These are phyloP conservation scores for Drosophila orosa DNA, from an alignment of 1,140 invertebrate species.

Conservation along the genomic window DNA sequence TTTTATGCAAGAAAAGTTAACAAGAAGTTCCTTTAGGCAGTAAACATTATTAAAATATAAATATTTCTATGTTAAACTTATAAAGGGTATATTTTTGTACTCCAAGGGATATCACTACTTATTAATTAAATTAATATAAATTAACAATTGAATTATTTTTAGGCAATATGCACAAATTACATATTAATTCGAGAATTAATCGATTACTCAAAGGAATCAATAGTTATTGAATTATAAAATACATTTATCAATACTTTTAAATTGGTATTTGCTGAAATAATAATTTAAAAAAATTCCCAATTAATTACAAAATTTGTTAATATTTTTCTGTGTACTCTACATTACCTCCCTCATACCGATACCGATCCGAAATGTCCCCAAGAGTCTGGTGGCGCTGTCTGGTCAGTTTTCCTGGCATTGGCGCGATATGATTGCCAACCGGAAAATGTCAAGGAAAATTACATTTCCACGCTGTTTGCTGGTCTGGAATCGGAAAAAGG, in stretches of 20 bases:
- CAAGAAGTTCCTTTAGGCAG: not conserved
- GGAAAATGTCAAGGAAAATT: conserved; percentile 80
- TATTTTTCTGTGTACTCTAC: conserved; percentile 5
- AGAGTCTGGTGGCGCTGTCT: conserved; percentile 43
- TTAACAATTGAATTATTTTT: not conserved
- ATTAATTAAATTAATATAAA: not conserved
- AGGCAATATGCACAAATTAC: not conserved
- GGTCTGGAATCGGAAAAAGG: conserved; percentile 6
- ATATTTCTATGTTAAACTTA: not conserved
- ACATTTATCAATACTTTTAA: no score
- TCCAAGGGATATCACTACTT: not conserved
- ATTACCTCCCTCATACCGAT: conserved; percentile 9
- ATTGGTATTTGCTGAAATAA: not conserved
- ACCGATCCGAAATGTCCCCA: conserved; percentile 35
- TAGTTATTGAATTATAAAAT: not conserved
- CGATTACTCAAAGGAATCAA: not conserved
- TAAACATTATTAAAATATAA: not conserved
- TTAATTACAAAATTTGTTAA: rapidly evolving
- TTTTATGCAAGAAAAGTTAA: not conserved
- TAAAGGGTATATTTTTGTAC: not conserved
- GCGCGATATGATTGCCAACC: conserved; percentile 80
- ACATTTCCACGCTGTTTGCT: conserved; percentile 64
- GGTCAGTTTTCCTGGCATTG: conserved; percentile 62
- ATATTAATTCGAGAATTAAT: not conserved
- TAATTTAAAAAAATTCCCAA: not conserved